Conservation (phyloP, 1,140 invertebrate species). For the Atopsyche davidsoni region DNA sequence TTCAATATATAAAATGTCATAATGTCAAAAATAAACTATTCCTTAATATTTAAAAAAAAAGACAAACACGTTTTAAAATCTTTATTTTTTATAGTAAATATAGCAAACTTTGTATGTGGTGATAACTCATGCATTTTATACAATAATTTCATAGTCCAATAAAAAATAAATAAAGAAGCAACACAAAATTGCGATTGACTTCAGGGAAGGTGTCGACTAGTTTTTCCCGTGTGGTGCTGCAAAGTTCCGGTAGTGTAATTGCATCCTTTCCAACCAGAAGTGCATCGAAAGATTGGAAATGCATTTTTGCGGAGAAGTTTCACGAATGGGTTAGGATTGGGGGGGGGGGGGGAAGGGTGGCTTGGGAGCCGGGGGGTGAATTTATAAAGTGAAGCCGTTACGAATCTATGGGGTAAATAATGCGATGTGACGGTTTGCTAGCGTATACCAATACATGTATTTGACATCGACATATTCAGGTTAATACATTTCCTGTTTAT, state of each 20-base stretch:
- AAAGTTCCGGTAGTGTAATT: slow-evolving; percentile 20
- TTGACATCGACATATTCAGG: too few species aligned
- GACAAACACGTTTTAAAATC: too few species aligned
- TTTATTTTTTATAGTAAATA: slow-evolving; percentile 2
- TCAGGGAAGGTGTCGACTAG: slow-evolving; percentile 2
- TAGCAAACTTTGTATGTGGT: slow-evolving; percentile 3
- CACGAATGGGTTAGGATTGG: background rate
- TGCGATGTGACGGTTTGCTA: too few species aligned
- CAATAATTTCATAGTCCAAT: background rate
- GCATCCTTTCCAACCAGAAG: slow-evolving; percentile 12
- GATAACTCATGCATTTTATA: background rate
- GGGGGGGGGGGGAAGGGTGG: background rate
- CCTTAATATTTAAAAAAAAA: background rate
- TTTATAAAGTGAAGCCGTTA: too few species aligned
- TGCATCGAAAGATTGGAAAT: slow-evolving; percentile 24
- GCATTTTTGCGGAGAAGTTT: slow-evolving; percentile 7
- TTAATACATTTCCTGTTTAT: too few species aligned
- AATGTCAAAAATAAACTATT: background rate
- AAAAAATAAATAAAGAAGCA: background rate
- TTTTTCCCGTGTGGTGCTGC: too few species aligned
- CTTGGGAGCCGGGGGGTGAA: too few species aligned
- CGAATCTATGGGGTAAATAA: too few species aligned
- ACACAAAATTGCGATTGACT: background rate
- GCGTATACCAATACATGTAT: too few species aligned
- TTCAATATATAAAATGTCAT: too few species aligned